These are phyloP conservation scores for Calidris pugnax DNA, from an alignment of 2,113 vertebrate genomes.

Conservation along the genomic window DNA sequence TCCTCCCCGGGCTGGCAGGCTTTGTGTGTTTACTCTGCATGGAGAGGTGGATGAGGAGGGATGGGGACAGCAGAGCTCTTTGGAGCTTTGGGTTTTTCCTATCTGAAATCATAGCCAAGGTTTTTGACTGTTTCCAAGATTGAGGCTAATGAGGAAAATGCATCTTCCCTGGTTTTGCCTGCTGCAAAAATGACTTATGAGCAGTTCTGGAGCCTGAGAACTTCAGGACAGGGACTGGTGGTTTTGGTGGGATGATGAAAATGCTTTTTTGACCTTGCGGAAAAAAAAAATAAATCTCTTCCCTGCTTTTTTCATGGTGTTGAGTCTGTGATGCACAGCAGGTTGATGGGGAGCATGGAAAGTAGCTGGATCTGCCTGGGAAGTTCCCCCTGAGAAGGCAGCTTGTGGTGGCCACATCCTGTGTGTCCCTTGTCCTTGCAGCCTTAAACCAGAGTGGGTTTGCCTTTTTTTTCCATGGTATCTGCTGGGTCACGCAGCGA, in stretches of 20 bases:
- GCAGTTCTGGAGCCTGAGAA: background rate
- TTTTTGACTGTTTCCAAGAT: background rate
- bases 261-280: background rate
- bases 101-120: background rate
- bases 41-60: background rate
- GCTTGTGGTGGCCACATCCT: background rate
- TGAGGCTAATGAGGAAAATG: background rate
- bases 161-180: background rate
- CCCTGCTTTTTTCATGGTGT: background rate
- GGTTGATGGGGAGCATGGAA: background rate
- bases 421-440: fast-evolving
- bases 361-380: background rate
- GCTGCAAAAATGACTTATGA: background rate
- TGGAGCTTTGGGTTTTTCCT: background rate
- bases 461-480: background rate
- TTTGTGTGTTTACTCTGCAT: background rate
- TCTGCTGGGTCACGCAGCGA: background rate
- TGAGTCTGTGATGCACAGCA: background rate
- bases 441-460: background rate
- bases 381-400: fast-evolving
- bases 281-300: background rate
- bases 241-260: background rate
- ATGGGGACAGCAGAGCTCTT: background rate
- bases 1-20: background rate
- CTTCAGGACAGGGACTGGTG: background rate